Conservation (phyloP, 1,140 invertebrate genomes). For the Steinernema khuongi region DNA sequence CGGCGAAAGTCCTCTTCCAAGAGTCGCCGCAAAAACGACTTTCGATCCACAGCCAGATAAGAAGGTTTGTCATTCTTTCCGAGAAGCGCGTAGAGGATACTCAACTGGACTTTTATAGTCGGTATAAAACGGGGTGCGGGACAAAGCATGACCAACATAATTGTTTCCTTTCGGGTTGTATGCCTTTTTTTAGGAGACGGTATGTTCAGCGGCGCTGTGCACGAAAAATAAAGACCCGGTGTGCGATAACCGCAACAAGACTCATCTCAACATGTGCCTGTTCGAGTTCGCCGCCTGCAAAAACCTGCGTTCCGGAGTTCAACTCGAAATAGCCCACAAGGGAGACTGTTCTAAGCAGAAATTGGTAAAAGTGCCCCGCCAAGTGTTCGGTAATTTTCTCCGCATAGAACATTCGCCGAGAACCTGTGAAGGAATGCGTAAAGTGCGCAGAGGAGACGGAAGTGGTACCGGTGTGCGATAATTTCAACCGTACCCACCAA, state of each 20-base stretch:
- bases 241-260: constrained; percentile 27
- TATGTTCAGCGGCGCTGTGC: constrained; percentile 19
- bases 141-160: neutral
- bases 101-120: neutral
- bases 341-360: constrained; percentile 18
- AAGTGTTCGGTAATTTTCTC: neutral
- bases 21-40: neutral
- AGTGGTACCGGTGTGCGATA: constrained; percentile 27
- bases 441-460: constrained; percentile 24
- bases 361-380: neutral
- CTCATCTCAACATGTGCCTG: constrained; percentile 29
- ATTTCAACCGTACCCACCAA: constrained; percentile 26
- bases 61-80: neutral
- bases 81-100: constrained; percentile 2
- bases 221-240: constrained; percentile 29
- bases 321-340: constrained; percentile 21
- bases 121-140: neutral
- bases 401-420: constrained; percentile 11
- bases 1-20: neutral
- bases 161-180: constrained; percentile 7
- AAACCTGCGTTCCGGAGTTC: neutral
- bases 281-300: constrained; percentile 34
- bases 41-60: neutral
- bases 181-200: constrained; percentile 6
- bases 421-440: constrained; percentile 10